Percentiles rank a stretch among this genome's conserved stretches.
Evolutionary conservation across 2,113 vertebrate species (phyloP).

Genomic region (Prinia subflava): DNA sequence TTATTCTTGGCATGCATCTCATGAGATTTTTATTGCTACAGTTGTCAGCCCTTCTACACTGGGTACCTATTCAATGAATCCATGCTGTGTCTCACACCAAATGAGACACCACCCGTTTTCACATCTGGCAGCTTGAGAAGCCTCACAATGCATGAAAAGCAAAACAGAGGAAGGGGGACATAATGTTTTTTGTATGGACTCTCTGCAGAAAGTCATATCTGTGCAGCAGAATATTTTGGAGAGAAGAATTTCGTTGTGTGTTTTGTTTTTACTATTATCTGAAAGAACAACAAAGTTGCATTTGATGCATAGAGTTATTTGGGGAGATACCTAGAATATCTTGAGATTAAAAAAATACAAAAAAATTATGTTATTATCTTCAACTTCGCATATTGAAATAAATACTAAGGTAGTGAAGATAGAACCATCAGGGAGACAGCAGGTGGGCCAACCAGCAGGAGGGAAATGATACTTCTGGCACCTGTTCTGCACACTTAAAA

Average conservation of each 20-base stretch:
- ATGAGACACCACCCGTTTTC: neutral
- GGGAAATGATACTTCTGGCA: slow-evolving; percentile 47
- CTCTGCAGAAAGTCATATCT: neutral
- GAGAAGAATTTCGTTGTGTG: neutral
- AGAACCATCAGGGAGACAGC: slow-evolving; percentile 57
- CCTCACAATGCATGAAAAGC: neutral
- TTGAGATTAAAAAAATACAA: neutral
- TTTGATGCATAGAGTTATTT: neutral
- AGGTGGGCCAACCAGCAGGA: slow-evolving; percentile 60
- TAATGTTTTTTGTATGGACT: neutral
- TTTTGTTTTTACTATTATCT: neutral
- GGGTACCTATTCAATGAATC: neutral
- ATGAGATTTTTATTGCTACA: neutral
- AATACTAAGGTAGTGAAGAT: slow-evolving; percentile 1
- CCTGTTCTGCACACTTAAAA: slow-evolving; percentile 31
- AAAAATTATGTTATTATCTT: neutral
- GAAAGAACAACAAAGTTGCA: neutral
- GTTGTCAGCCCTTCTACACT: neutral
- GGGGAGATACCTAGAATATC: neutral
- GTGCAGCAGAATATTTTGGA: neutral
- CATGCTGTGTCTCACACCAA: neutral
- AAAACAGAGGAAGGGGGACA: neutral
- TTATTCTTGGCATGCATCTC: neutral
- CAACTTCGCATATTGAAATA: slow-evolving; percentile 23
- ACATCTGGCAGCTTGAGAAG: neutral